Percentiles rank a stretch among this genome's conserved stretches.
These are phyloP conservation scores for Plecotus auritus DNA, from an alignment of 2,113 vertebrate species.

Conservation along the genomic window DNA sequence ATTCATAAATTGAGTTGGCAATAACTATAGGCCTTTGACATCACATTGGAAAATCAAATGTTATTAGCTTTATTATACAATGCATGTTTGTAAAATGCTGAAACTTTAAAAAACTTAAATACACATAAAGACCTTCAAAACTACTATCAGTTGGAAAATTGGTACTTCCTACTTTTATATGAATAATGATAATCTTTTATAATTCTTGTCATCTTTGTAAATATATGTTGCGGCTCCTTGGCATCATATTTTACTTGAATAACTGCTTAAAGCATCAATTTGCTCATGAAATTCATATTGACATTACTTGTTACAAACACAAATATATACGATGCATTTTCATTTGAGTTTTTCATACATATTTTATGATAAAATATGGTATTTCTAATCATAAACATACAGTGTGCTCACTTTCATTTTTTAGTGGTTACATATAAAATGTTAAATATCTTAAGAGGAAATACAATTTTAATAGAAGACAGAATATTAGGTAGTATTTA, in stretches of 20 bases:
- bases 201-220: not conserved
- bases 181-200: not conserved
- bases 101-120: not conserved
- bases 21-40: not conserved
- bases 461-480: not conserved
- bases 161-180: not conserved
- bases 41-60: not conserved
- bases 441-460: not conserved
- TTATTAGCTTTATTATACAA: not conserved
- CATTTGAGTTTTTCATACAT: not conserved
- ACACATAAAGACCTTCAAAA: not conserved
- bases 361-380: conserved; percentile 19
- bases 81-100: not conserved
- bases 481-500: not conserved
- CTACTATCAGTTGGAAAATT: not conserved
- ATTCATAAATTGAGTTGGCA: not conserved
- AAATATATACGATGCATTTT: conserved; percentile 14
- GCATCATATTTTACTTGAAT: not conserved
- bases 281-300: not conserved
- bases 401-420: not conserved
- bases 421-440: not conserved
- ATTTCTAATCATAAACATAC: conserved; percentile 1
- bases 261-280: not conserved
- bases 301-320: not conserved
- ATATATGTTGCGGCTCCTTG: not conserved